Conservation (phyloP, 2,797 vertebrate genomes). For the Gallinago nigripennis region DNA sequence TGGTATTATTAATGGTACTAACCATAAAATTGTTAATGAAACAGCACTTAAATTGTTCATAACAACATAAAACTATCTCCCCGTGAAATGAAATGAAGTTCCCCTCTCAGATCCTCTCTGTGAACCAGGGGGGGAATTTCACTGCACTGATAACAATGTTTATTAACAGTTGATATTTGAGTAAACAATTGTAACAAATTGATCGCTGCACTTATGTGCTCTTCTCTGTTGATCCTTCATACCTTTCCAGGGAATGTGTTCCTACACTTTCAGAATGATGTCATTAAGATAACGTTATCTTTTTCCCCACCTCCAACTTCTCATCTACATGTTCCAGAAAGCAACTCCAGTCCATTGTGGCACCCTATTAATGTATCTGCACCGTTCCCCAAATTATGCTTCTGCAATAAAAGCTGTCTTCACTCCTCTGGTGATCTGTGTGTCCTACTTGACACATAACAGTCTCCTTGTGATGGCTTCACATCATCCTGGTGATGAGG, state of each 20-base stretch:
- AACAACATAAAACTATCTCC: not conserved
- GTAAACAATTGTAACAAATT: not conserved
- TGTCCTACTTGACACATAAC: not conserved
- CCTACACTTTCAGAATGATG: not conserved
- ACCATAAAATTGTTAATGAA: not conserved
- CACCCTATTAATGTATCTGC: not conserved
- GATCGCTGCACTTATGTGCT: accelerated
- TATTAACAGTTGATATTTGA: not conserved
- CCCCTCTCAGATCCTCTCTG: not conserved
- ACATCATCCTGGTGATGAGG: not conserved
- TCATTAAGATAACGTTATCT: not conserved
- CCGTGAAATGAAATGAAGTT: not conserved
- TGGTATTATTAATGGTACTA: not conserved
- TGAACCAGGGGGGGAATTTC: not conserved
- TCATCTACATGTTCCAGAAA: not conserved
- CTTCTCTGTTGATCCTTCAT: not conserved
- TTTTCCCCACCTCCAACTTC: not conserved
- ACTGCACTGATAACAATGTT: not conserved
- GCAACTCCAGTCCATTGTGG: not conserved
- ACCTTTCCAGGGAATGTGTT: not conserved
- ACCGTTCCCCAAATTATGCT: not conserved
- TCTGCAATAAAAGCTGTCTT: not conserved
- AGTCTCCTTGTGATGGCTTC: not conserved
- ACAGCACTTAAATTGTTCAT: not conserved
- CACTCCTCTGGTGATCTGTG: not conserved